These are phyloP conservation scores for Sycophaga agraensis DNA, from an alignment of 1,140 invertebrate species.

Conservation along the genomic window DNA sequence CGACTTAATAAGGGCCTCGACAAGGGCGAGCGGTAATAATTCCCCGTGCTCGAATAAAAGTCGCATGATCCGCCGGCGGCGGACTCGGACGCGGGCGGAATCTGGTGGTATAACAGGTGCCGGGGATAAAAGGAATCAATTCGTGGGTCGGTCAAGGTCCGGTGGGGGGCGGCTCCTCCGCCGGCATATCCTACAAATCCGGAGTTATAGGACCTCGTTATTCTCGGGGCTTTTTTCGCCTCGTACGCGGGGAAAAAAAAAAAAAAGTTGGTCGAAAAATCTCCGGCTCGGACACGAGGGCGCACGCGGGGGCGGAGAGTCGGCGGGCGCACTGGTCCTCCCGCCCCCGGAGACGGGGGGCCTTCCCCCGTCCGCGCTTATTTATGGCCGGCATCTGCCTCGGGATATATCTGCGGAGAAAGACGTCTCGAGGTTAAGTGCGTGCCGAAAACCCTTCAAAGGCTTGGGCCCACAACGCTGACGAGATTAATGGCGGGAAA, in stretches of 20 bases:
- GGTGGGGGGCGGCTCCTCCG: no score
- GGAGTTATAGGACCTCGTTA: not conserved
- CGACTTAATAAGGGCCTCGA: no score
- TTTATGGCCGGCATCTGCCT: slow-evolving; percentile 11
- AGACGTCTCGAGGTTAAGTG: slow-evolving; percentile 8
- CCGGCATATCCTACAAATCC: no score
- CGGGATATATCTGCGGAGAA: not conserved
- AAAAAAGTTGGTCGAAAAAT: slow-evolving; percentile 7
- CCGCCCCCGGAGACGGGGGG: no score
- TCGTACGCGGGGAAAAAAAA: not conserved
- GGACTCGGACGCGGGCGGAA: not conserved
- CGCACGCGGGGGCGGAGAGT: no score
- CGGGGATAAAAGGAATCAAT: not conserved
- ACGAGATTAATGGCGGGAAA: no score
- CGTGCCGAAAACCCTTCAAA: slow-evolving; percentile 37
- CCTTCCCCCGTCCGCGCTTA: not conserved
- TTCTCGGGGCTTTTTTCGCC: not conserved
- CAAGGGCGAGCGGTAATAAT: no score
- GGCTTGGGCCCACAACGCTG: slow-evolving; percentile 13
- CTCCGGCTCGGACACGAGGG: no score
- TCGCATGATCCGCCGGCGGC: no score
- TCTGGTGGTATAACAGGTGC: not conserved
- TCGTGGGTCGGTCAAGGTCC: no score
- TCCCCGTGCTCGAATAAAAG: no score
- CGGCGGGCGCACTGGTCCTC: no score